Conservation (phyloP, 2,888 invertebrate genomes). For the Brenthis daphne region DNA sequence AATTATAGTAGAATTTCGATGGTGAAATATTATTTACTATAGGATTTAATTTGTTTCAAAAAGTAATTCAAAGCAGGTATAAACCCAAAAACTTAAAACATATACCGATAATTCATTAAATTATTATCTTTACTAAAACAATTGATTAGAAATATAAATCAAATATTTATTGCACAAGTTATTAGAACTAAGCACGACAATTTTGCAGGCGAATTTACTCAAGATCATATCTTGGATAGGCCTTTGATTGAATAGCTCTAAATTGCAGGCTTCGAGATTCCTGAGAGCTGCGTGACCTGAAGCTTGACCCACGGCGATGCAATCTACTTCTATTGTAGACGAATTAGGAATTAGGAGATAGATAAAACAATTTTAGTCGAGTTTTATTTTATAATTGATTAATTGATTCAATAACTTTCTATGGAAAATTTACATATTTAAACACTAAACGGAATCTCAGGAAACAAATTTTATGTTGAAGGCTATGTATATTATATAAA, state of each 20-base stretch:
- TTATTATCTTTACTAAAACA: too few species aligned
- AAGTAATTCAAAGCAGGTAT: too few species aligned
- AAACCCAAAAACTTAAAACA: too few species aligned
- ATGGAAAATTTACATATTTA: background rate
- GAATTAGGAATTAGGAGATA: conserved; percentile 24
- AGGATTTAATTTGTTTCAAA: too few species aligned
- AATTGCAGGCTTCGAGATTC: conserved; percentile 54
- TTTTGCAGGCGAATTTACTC: conserved; percentile 27
- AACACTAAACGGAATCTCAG: too few species aligned
- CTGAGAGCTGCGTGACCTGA: conserved; percentile 51
- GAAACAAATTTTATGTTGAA: too few species aligned
- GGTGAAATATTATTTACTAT: too few species aligned
- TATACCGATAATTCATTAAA: too few species aligned
- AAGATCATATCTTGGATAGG: conserved; percentile 42
- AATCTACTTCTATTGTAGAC: conserved; percentile 32
- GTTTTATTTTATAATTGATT: conserved; percentile 8
- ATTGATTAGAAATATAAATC: background rate
- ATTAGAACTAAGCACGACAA: conserved; percentile 32
- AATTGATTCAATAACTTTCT: background rate
- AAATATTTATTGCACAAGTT: background rate
- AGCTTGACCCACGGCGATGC: conserved; percentile 48
- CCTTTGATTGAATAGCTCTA: conserved; percentile 59
- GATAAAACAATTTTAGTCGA: conserved; percentile 6
- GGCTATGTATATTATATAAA: too few species aligned
- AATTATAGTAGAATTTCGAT: too few species aligned